Conservation (phyloP, 2,888 invertebrate genomes). For the Prosapia bicincta region DNA sequence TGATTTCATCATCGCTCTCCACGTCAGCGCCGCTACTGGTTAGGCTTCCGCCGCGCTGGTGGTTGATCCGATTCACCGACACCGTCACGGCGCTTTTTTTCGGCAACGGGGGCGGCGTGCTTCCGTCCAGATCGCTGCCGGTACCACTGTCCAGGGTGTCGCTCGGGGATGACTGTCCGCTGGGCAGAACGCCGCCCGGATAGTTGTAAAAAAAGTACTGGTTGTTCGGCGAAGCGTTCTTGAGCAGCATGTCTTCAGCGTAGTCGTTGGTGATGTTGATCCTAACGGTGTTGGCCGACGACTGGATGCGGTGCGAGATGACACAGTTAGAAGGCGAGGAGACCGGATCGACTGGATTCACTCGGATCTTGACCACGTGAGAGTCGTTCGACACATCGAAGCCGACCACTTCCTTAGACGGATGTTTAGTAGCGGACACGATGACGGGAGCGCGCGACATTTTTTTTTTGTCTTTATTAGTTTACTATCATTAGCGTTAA, state of each 20-base stretch:
- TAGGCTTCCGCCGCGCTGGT: slow-evolving; percentile 22
- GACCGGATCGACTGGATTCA: slow-evolving; percentile 29
- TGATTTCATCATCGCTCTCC: slow-evolving; percentile 68
- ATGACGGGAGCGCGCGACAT: slow-evolving; percentile 17
- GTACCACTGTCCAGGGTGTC: slow-evolving; percentile 82
- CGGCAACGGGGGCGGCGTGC: slow-evolving; percentile 62
- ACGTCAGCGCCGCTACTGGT: slow-evolving; percentile 43
- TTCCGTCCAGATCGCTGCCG: slow-evolving; percentile 74
- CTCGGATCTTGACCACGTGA: slow-evolving; percentile 35
- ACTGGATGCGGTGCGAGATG: slow-evolving; percentile 8
- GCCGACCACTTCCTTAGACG: not conserved
- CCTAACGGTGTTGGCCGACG: slow-evolving; percentile 22
- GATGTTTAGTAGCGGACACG: slow-evolving; percentile 19
- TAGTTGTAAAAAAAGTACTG: slow-evolving; percentile 26
- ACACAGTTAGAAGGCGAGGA: slow-evolving; percentile 5
- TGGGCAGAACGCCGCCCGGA: slow-evolving; percentile 41
- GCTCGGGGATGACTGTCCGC: slow-evolving; percentile 78
- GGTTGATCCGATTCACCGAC: slow-evolving; percentile 40
- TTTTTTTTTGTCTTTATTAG: slow-evolving; percentile 11
- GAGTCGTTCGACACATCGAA: not conserved
- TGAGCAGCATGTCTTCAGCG: slow-evolving; percentile 9
- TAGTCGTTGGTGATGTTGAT: slow-evolving; percentile 21
- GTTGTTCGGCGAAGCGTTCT: not conserved
- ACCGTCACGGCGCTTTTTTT: slow-evolving; percentile 52
- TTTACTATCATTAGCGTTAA: not conserved